Evolutionary conservation across 2,888 invertebrate species (phyloP), one percentile per base, ranked within the genome.

Genomic region (Lasiommata megera): DNA sequence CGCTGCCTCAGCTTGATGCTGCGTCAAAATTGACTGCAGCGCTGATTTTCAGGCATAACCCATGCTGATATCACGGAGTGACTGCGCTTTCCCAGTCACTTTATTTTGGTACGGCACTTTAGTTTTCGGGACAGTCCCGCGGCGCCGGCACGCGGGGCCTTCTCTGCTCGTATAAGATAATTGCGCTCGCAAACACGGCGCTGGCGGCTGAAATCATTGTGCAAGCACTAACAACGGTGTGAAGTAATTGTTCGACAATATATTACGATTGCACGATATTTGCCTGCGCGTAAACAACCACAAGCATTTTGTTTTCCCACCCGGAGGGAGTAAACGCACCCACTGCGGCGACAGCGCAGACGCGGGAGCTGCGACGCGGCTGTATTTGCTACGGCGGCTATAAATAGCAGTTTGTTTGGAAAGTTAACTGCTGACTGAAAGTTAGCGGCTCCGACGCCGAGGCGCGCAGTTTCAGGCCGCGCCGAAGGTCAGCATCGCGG

Each of bases 401-500:
- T 23, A 23, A 23, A 23, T 23, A 23, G 23, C 2, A 3, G 23
- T 23, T 23, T 23, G 23, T 23, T 23, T 23, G 23, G 23, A 23
- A 23, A 23, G 23, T 23, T 23, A 23, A 23, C 23, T 3, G 5
- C 23, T 23, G 5, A 23, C 3, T 23, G 5, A 53, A 34, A 54
- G 38, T 61, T 54, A 54, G 36, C 51, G 7, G 56, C 8, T 14
- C 18, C 16, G 52, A 48, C 51, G 54, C 46, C 16, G 34, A 54
- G 47, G 14, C 7, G n/a, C 28, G 8, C 53, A 48, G 56, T 53
- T 54, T 44, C 23, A 23, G 23, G 23, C 43, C 16, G 41, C 41
- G 38, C 29, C 11, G 52, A 61, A 61, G 61, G 61, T 58, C 52
- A 58, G 41, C 47, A 53, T 47, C 58, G 54, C 31, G n/a, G n/a